Base-by-base conservation (phyloP, 2,888 invertebrate species). In the Morpho deidamia region DNA sequence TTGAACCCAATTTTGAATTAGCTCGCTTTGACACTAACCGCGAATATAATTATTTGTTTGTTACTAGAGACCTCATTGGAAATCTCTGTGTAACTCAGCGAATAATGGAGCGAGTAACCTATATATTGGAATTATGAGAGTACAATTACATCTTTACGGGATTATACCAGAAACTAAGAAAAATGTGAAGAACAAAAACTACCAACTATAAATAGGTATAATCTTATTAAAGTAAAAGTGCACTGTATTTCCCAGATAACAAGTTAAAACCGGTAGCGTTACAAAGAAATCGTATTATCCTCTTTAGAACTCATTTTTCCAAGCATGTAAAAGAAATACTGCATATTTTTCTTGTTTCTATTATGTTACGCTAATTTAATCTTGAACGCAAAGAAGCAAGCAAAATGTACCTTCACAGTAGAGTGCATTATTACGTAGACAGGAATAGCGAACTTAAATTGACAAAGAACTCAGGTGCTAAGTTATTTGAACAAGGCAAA, bases 261-360 rank as follows among this genome's bases (percentile, higher is more conserved):
- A 47, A 40, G 11, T 11, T 23, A 44, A 41, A 12, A 43, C 8
- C 34, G 12, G 2, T 33, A 53, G 12, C 43, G 35, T 11, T 40
- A 11, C 23, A 49, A 46, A 50, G 44, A 51, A 41, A 49, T 35
- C 10, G 11, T 11, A 53, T 45, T 23, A 43, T 38, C 44, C 44
- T 48, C 34, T 42, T 35, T 23, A n/a, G 9, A 11, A 35, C 37
- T 37, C 35, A 39, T 53, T 53, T 38, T 45, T 34, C 34, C 34
- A 41, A 41, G 46, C 51, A 50, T 54, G 53, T 56, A 50, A 49
- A 51, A 56, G 37, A 44, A 69, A 78, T 70, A 78, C 72, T 71
- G 68, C 67, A 71, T 67, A 59, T 66, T 66, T 69, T 68, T 63
- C 64, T 65, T 66, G 64, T 69, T 68, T 70, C 68, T 69, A 72